A percentile compares a stretch with the other conserved stretches of the same genome.
These are phyloP conservation scores for Macrobrachium rosenbergii DNA, from an alignment of 1,140 invertebrate species.

Conservation along the genomic window DNA sequence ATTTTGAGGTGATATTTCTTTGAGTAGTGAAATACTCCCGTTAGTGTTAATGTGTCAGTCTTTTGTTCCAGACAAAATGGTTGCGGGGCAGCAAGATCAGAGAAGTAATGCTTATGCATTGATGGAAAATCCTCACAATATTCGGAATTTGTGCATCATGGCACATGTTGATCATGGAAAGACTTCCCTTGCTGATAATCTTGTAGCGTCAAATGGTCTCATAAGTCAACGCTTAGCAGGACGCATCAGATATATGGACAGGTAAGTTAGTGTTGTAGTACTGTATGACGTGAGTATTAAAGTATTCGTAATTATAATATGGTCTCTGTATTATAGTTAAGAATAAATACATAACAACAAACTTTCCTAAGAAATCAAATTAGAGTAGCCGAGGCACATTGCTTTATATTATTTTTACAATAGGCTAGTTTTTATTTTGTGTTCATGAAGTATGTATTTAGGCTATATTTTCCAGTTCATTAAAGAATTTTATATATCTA, in stretches of 20 bases:
- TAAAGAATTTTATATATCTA: too few relatives aligned
- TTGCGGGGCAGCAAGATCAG: conserved; percentile 4
- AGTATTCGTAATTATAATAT: neutral
- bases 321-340: neutral
- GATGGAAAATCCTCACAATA: conserved; percentile 69
- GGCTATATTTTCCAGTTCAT: too few relatives aligned
- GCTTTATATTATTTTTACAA: too few relatives aligned
- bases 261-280: conserved; percentile 45
- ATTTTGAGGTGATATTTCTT: too few relatives aligned
- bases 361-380: too few relatives aligned
- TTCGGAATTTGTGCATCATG: conserved; percentile 98
- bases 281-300: neutral
- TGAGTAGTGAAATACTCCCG: too few relatives aligned
- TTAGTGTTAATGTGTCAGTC: neutral
- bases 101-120: conserved; percentile 7
- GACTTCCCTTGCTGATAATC: conserved; percentile 95
- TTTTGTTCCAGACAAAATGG: conserved; percentile 34
- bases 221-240: conserved; percentile 93
- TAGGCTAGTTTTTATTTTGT: too few relatives aligned
- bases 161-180: conserved; percentile 99
- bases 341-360: too few relatives aligned
- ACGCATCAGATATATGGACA: conserved; percentile 77
- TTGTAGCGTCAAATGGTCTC: conserved; percentile 96
- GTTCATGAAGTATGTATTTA: too few relatives aligned
- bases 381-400: too few relatives aligned